phyloP scores from a whole-genome alignment of 2,888 invertebrate genomes.

The Cetonia aurata region DNA sequence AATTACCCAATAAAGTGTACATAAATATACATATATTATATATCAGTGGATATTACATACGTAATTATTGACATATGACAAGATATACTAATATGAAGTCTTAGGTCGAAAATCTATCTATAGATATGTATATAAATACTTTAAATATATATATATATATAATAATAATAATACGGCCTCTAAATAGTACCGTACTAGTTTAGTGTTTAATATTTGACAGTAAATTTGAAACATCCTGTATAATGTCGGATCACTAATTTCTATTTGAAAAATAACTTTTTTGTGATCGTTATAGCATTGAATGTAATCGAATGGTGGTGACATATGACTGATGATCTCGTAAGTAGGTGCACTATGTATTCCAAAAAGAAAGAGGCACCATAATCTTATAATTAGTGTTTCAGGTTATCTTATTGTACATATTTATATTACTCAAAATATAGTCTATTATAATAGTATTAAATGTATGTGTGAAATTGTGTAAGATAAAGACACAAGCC shows the following conservation, averaged over 20 bases:
- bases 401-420: conserved; percentile 25
- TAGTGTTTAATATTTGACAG: background rate
- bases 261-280: conserved; percentile 61
- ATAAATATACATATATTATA: conserved; percentile 15
- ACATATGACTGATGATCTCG: conserved; percentile 48
- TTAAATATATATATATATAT: background rate
- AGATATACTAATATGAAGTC: conserved; percentile 50
- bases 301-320: conserved; percentile 51
- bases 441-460: conserved; percentile 40
- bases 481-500: conserved; percentile 48
- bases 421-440: conserved; percentile 43
- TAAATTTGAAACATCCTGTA: conserved; percentile 32
- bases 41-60: conserved; percentile 34
- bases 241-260: conserved; percentile 53
- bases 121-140: conserved; percentile 3
- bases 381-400: conserved; percentile 26
- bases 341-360: conserved; percentile 43
- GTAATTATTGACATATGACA: conserved; percentile 11
- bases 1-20: no score
- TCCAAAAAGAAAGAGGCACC: conserved; percentile 26
- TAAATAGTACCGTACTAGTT: conserved; percentile 6
- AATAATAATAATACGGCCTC: background rate
- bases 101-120: conserved; percentile 46
- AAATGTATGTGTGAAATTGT: conserved; percentile 41
- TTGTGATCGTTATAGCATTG: conserved; percentile 60